Percentiles rank a stretch among this genome's conserved stretches.
Evolutionary conservation across 2,888 invertebrate species (phyloP).

Genomic region (Bombylius discolor): DNA sequence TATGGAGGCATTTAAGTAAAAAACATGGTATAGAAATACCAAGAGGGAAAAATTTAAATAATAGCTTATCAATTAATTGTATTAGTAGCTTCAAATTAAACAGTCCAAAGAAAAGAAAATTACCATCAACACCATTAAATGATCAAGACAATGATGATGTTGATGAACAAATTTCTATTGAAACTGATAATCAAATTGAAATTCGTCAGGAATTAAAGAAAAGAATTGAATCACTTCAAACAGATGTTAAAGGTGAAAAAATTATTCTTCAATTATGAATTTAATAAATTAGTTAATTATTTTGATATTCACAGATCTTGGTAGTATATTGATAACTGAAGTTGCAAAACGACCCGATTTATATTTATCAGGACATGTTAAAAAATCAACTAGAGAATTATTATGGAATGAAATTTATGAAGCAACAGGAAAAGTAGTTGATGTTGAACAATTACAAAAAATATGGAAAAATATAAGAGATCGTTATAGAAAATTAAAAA

Average conservation of each 20-base stretch:
- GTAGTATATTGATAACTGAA: conserved; percentile 12
- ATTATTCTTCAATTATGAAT: background rate
- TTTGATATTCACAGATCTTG: conserved; percentile 10
- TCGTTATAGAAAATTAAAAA: conserved; percentile 13
- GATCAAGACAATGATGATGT: background rate
- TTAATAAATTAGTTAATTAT: background rate
- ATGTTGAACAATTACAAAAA: conserved; percentile 14
- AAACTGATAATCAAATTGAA: no score
- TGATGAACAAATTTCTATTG: background rate
- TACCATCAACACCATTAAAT: no score
- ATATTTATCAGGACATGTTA: conserved; percentile 6
- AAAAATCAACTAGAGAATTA: conserved; percentile 5
- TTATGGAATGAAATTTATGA: conserved; percentile 15
- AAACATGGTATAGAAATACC: conserved; percentile 15
- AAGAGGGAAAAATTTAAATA: conserved; percentile 9
- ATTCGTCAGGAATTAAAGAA: no score
- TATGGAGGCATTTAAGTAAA: conserved; percentile 15
- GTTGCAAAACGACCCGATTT: conserved; percentile 14
- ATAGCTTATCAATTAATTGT: background rate
- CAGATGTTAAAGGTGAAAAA: no score
- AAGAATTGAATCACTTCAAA: no score
- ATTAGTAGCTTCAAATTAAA: background rate
- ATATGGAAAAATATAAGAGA: conserved; percentile 16
- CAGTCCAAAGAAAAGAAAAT: no score
- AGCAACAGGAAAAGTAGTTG: conserved; percentile 8